phyloP scores from a whole-genome alignment of 2,888 invertebrate genomes.

The Iphiclides podalirius region DNA sequence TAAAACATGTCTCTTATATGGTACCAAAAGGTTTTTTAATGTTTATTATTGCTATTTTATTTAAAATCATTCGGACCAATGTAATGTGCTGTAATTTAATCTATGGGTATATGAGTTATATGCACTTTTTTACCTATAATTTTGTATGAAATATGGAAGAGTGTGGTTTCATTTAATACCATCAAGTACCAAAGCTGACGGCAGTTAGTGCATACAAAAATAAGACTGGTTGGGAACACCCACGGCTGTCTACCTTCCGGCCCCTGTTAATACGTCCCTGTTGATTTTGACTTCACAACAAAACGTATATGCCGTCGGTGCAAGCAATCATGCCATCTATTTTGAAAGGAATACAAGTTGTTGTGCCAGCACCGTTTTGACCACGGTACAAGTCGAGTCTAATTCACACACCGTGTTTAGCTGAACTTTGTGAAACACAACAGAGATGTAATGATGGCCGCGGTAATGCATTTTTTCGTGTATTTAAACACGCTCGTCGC shows the following conservation, averaged over 20 bases:
- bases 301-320: conserved; percentile 40
- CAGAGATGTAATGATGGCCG: conserved; percentile 67
- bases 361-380: conserved; percentile 28
- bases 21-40: no score
- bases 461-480: conserved; percentile 73
- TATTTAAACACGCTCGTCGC: conserved; percentile 62
- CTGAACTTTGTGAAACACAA: conserved; percentile 74
- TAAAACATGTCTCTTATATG: no score
- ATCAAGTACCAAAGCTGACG: conserved; percentile 58
- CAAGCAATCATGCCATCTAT: conserved; percentile 53
- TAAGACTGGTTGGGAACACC: conserved; percentile 71
- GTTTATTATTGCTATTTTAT: no score
- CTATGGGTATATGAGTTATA: no score
- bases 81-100: no score
- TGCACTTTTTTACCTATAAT: no score
- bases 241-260: conserved; percentile 65
- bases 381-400: conserved; percentile 49
- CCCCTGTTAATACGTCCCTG: conserved; percentile 71
- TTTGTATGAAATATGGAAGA: not conserved
- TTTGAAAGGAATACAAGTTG: conserved; percentile 37
- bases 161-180: conserved; percentile 37
- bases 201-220: conserved; percentile 58
- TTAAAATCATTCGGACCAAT: no score
- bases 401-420: conserved; percentile 76
- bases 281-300: conserved; percentile 62